Percentiles rank a stretch among this genome's conserved stretches.
These are phyloP conservation scores for Ectemnius cavifrons DNA, from an alignment of 2,888 invertebrate species.

Conservation along the genomic window DNA sequence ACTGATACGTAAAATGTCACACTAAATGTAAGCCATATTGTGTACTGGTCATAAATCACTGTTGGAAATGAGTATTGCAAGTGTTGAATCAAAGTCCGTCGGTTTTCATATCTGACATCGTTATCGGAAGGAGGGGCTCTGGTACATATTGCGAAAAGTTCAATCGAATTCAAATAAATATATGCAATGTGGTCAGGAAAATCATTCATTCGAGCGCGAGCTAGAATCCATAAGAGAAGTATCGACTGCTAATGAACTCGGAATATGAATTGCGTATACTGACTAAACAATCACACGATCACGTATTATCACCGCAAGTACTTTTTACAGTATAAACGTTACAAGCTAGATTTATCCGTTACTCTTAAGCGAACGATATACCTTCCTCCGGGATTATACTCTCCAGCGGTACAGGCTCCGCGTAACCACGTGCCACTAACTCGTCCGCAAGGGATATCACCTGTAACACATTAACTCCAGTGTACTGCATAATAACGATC, in stretches of 20 bases:
- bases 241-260: slow-evolving; percentile 21
- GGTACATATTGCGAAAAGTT: no score
- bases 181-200: slow-evolving; percentile 13
- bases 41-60: slow-evolving; percentile 7
- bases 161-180: slow-evolving; percentile 32
- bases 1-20: slow-evolving; percentile 44
- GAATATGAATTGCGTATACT: slow-evolving; percentile 31
- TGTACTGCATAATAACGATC: neutral
- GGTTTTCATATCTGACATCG: neutral
- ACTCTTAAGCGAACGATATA: slow-evolving; percentile 28
- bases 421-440: slow-evolving; percentile 90
- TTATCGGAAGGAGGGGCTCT: no score
- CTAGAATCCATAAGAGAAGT: slow-evolving; percentile 6
- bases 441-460: slow-evolving; percentile 92
- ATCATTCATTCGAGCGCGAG: slow-evolving; percentile 5
- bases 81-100: slow-evolving; percentile 12
- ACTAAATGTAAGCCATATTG: slow-evolving; percentile 42
- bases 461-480: slow-evolving; percentile 80
- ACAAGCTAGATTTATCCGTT: slow-evolving; percentile 27
- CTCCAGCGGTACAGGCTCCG: slow-evolving; percentile 83
- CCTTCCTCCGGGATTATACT: slow-evolving; percentile 56
- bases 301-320: slow-evolving; percentile 47
- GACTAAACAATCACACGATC: slow-evolving; percentile 49
- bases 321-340: slow-evolving; percentile 33
- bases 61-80: slow-evolving; percentile 16